Conservation (phyloP, 2,797 vertebrate species). For the Propithecus deckenii region DNA sequence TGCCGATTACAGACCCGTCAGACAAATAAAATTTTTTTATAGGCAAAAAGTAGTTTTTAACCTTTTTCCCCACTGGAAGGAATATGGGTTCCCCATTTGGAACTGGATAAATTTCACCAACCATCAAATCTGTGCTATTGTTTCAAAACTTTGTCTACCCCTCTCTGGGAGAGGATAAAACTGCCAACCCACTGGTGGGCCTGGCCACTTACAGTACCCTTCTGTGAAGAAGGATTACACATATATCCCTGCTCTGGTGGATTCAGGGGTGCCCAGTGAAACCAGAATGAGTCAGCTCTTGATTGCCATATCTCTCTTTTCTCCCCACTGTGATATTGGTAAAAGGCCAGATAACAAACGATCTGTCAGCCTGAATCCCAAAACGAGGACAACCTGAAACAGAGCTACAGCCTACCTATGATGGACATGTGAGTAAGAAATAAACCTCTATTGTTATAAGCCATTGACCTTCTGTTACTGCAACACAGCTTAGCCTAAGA, state of each 20-base stretch:
- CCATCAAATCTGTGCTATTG: not conserved
- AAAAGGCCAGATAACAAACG: conserved; percentile 2
- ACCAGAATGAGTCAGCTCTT: not conserved
- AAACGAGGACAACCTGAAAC: not conserved
- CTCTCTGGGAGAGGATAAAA: not conserved
- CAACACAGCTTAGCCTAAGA: not conserved
- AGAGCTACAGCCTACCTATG: not conserved
- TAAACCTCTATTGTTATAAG: not conserved
- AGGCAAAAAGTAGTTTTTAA: conserved; percentile 23
- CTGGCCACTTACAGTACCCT: not conserved
- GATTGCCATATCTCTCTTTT: not conserved
- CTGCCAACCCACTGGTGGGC: not conserved
- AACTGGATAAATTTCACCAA: not conserved
- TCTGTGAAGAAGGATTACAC: not conserved
- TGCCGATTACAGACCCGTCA: not conserved
- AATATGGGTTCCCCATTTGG: not conserved
- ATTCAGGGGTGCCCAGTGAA: not conserved
- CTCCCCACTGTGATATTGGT: not conserved
- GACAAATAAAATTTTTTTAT: not conserved
- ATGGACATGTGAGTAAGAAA: not conserved
- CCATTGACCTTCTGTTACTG: not conserved
- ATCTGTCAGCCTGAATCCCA: not conserved
- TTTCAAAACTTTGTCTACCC: not conserved
- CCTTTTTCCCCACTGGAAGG: not conserved
- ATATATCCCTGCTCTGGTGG: not conserved